phyloP scores from a whole-genome alignment of 2,113 vertebrate species.

The Myiopsitta monachus region DNA sequence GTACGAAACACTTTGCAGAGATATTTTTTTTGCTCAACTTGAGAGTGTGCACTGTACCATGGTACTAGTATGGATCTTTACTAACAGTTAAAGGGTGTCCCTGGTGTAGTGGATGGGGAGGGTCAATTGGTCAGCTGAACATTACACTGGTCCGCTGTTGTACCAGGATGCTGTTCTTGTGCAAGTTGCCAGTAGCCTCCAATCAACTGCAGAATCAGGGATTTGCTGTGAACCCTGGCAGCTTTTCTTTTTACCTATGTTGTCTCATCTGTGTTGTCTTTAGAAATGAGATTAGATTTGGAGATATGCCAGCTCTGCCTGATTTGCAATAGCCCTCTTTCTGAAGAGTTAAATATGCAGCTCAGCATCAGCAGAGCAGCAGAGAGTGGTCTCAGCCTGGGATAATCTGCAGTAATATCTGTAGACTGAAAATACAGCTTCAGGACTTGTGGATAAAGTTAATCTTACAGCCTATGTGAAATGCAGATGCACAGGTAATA shows the following conservation, averaged over 20 bases:
- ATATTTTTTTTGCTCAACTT: background rate
- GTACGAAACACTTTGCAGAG: background rate
- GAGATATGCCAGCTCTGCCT: background rate
- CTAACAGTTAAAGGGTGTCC: background rate
- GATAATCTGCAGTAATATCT: background rate
- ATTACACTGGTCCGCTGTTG: background rate
- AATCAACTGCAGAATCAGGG: background rate
- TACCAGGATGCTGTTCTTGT: background rate
- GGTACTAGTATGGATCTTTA: background rate
- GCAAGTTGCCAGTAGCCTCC: background rate
- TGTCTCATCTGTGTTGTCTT: background rate
- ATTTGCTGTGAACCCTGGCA: background rate
- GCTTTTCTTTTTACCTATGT: background rate
- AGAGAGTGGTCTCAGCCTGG: background rate
- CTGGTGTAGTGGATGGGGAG: background rate
- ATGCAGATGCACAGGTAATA: background rate
- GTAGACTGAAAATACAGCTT: background rate
- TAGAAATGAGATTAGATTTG: background rate
- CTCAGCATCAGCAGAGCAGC: background rate
- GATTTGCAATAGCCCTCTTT: background rate
- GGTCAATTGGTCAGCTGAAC: background rate
- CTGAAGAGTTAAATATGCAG: background rate
- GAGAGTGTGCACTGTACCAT: background rate
- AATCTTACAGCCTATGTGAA: background rate
- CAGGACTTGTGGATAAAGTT: background rate